Conservation (phyloP, 2,888 invertebrate genomes). For the Pyrrhopygopsis socrates region DNA sequence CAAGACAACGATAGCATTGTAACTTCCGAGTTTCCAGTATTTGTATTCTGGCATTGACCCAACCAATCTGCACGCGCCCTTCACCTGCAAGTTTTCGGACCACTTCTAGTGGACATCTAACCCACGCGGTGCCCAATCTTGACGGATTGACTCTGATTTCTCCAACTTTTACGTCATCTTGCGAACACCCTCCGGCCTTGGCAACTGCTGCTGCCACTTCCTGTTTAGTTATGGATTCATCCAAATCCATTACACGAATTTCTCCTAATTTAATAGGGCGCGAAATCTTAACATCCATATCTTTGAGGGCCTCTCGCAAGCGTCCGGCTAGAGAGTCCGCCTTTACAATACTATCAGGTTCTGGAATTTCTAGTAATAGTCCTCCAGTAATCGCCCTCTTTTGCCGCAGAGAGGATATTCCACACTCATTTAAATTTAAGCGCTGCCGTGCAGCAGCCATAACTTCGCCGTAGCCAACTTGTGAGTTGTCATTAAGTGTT, state of each 20-base stretch:
- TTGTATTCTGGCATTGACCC: no score
- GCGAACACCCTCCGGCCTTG: conserved; percentile 32
- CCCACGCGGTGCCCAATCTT: no score
- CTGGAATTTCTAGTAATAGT: conserved; percentile 37
- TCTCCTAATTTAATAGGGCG: conserved; percentile 45
- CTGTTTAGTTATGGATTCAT: conserved; percentile 29
- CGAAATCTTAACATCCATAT: conserved; percentile 20
- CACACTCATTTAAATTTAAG: no score
- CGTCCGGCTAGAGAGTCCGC: conserved; percentile 17
- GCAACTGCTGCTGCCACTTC: conserved; percentile 49
- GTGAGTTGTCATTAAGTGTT: no score
- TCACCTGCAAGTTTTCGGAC: no score
- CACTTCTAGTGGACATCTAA: no score
- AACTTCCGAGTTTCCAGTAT: neutral
- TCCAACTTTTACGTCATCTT: neutral
- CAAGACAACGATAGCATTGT: conserved; percentile 66
- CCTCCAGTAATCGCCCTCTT: conserved; percentile 36
- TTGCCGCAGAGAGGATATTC: no score
- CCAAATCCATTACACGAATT: conserved; percentile 35
- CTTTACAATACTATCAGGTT: neutral
- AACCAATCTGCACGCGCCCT: no score
- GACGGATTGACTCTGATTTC: neutral
- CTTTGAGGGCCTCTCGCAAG: conserved; percentile 16
- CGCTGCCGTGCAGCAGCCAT: no score
- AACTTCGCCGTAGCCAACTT: no score